phyloP scores from a whole-genome alignment of 2,888 invertebrate genomes.

The Harpagoxenus sublaevis region DNA sequence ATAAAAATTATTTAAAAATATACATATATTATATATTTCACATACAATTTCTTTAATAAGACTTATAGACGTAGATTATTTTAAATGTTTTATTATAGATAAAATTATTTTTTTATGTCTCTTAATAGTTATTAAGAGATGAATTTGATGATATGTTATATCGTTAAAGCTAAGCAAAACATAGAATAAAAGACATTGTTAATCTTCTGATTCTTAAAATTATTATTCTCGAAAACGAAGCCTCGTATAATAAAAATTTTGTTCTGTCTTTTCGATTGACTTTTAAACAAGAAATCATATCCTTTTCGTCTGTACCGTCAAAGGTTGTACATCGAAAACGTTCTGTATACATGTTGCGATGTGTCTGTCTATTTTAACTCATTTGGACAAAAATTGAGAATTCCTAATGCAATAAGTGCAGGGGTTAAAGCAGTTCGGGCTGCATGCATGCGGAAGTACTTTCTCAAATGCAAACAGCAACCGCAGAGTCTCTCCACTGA shows the following conservation, averaged over 20 bases:
- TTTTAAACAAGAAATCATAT: background rate
- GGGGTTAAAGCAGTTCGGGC: background rate
- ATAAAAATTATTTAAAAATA: background rate
- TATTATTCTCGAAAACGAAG: background rate
- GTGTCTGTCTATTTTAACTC: background rate
- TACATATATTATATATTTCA: background rate
- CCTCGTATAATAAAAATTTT: background rate
- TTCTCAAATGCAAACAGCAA: conserved; percentile 41
- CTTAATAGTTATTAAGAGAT: background rate
- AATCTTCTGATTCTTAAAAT: background rate
- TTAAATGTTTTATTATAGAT: background rate
- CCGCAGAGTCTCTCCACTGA: conserved; percentile 23
- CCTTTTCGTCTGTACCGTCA: background rate
- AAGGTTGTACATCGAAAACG: background rate
- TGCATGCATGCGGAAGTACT: conserved; percentile 12
- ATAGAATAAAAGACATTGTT: background rate
- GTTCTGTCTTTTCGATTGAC: background rate
- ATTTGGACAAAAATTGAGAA: conserved; percentile 27
- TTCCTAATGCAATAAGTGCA: conserved; percentile 41
- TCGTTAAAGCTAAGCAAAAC: background rate
- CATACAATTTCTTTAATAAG: background rate
- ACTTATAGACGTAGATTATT: background rate
- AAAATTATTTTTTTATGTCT: background rate
- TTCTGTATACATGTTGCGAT: background rate
- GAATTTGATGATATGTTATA: background rate